phyloP scores from a whole-genome alignment of 1,140 invertebrate species.

The Sminthurides bifidus region DNA sequence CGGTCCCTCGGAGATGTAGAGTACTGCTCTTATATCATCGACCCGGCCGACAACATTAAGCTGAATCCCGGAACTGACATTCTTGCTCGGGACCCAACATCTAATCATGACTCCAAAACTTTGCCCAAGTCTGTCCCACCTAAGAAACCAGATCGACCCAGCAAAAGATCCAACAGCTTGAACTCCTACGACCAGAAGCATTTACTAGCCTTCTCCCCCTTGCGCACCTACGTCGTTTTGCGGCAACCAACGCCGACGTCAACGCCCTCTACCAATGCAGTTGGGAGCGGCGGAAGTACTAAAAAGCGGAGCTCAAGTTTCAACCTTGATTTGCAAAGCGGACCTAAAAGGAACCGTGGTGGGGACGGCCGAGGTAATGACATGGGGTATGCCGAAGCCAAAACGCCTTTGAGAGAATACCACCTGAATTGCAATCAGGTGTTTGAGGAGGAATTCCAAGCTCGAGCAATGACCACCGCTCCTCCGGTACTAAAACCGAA shows the following conservation, averaged over 20 bases:
- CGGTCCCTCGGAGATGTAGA: constrained; percentile 24
- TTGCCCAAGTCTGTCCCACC: not conserved
- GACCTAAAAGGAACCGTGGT: not conserved
- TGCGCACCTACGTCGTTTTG: constrained; percentile 22
- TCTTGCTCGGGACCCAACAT: not conserved
- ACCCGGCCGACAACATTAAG: not conserved
- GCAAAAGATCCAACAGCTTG: constrained; percentile 18
- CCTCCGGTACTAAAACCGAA: not conserved
- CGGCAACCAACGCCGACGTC: not conserved
- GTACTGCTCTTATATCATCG: constrained; percentile 12
- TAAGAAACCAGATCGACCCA: constrained; percentile 21
- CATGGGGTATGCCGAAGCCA: not conserved
- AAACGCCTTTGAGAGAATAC: not conserved
- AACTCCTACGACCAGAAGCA: constrained; percentile 24
- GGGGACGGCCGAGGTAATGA: too few relatives aligned
- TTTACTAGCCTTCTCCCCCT: constrained; percentile 20
- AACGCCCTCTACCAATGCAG: not conserved
- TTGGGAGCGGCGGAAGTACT: too few relatives aligned
- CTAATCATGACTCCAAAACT: not conserved
- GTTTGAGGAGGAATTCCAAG: not conserved
- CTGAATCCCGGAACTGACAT: not conserved
- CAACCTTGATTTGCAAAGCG: not conserved
- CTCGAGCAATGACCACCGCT: not conserved
- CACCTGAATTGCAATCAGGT: not conserved
- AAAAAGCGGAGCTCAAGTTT: constrained; percentile 1